Conservation (phyloP, 1,140 invertebrate genomes). For the Drosophila littoralis region DNA sequence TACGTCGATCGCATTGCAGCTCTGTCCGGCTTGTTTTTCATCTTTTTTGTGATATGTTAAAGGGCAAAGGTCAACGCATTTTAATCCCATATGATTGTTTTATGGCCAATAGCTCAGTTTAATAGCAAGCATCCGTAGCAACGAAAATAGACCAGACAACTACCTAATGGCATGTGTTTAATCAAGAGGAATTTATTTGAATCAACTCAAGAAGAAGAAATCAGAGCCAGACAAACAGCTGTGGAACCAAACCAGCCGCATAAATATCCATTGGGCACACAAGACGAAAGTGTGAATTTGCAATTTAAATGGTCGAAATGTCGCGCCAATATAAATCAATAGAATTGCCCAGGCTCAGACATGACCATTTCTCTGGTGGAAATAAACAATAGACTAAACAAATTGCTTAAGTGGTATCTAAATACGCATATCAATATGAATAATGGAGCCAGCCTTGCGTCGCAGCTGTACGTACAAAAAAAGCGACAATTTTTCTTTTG, state of each 20-base stretch:
- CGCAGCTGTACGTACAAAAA: background rate
- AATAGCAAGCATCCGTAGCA: background rate
- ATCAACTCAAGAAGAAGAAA: constrained; percentile 36
- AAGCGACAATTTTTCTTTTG: background rate
- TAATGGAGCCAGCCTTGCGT: background rate
- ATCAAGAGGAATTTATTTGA: constrained; percentile 64
- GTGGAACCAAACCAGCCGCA: constrained; percentile 30
- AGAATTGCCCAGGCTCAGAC: constrained; percentile 1
- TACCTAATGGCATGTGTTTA: constrained; percentile 62
- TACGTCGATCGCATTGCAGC: no score
- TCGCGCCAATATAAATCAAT: constrained; percentile 63
- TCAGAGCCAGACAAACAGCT: constrained; percentile 35
- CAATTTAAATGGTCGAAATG: constrained; percentile 58
- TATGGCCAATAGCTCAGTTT: background rate
- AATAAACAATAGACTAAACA: constrained; percentile 21
- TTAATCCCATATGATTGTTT: constrained; percentile 4
- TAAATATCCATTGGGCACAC: constrained; percentile 48
- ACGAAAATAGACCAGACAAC: constrained; percentile 26
- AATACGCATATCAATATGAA: constrained; percentile 11
- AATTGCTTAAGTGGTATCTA: constrained; percentile 22
- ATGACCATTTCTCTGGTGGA: constrained; percentile 16
- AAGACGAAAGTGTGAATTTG: constrained; percentile 55
- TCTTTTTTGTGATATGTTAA: background rate
- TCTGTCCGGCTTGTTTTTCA: background rate
- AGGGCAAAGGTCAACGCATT: constrained; percentile 17